Conservation (phyloP, 2,888 invertebrate species). For the Frankliniella fusca region DNA sequence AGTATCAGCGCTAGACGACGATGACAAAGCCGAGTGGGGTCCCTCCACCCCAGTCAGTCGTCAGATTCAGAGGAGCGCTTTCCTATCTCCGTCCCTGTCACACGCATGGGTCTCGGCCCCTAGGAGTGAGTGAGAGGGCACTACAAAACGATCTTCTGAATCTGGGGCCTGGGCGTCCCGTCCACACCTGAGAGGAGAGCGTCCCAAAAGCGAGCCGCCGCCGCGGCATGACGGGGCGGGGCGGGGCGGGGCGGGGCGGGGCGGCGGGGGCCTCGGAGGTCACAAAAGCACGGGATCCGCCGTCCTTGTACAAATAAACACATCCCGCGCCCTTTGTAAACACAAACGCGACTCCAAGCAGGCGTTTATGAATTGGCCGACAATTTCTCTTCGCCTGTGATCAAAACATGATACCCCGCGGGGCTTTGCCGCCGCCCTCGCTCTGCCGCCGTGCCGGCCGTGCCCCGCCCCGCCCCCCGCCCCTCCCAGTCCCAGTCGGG, state of each 20-base stretch:
- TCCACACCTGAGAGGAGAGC: neutral
- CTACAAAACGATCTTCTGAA: too few species aligned
- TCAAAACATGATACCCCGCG: neutral
- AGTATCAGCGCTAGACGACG: neutral
- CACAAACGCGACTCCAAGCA: neutral
- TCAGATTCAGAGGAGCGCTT: too few species aligned
- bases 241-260: neutral
- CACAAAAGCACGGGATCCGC: neutral
- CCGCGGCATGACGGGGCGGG: too few species aligned
- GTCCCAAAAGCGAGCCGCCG: neutral
- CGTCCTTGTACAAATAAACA: neutral
- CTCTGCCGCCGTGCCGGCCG: too few species aligned
- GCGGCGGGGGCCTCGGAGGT: neutral
- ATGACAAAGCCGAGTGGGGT: neutral
- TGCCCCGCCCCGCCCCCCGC: too few species aligned
- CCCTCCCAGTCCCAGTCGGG: too few species aligned
- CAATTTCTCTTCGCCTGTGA: neutral
- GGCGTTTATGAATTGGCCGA: neutral
- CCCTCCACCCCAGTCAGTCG: neutral
- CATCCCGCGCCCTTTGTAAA: neutral
- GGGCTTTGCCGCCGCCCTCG: too few species aligned
- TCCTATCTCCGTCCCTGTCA: too few species aligned
- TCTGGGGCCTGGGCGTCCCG: neutral
- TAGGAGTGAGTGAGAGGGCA: too few species aligned
- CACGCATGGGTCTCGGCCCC: too few species aligned